phyloP scores from a whole-genome alignment of 92 coral and sea anemone species.

The Siderastrea radians region DNA sequence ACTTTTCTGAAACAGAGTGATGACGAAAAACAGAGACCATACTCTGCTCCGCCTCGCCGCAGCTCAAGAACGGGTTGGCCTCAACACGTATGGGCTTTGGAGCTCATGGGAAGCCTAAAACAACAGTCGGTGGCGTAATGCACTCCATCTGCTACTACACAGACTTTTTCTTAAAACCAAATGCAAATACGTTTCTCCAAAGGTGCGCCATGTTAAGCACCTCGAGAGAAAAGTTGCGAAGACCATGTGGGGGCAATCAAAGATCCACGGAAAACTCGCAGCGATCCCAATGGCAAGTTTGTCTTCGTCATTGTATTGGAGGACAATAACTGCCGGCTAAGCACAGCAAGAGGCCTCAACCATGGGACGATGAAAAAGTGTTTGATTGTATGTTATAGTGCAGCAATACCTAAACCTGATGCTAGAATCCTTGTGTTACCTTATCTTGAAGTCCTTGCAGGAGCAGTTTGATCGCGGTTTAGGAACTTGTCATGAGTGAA shows the following conservation, averaged over 20 bases:
- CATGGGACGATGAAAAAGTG: neutral
- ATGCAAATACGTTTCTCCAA: neutral
- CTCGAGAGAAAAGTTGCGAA: neutral
- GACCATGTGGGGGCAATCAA: neutral
- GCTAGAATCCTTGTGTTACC: neutral
- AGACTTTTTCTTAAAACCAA: neutral
- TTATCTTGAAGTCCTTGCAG: neutral
- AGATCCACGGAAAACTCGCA: neutral
- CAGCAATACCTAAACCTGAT: neutral
- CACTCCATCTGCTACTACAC: neutral
- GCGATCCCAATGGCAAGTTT: neutral
- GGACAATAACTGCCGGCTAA: neutral
- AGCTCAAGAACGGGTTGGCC: conserved; percentile 99
- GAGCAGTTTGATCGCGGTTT: neutral
- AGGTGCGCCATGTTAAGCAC: neutral
- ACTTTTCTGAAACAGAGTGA: conserved; percentile 40
- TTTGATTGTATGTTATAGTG: neutral
- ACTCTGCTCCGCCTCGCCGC: conserved; percentile 68
- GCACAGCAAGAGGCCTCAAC: conserved; percentile 14
- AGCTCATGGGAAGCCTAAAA: conserved; percentile 60
- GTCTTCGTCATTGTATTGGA: neutral
- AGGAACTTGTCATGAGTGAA: neutral
- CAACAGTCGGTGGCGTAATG: conserved; percentile 45
- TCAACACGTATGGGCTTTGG: conserved; percentile 99
- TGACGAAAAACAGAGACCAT: conserved; percentile 73